Conservation (phyloP, 1,140 invertebrate species). For the Antheraea pernyi region DNA sequence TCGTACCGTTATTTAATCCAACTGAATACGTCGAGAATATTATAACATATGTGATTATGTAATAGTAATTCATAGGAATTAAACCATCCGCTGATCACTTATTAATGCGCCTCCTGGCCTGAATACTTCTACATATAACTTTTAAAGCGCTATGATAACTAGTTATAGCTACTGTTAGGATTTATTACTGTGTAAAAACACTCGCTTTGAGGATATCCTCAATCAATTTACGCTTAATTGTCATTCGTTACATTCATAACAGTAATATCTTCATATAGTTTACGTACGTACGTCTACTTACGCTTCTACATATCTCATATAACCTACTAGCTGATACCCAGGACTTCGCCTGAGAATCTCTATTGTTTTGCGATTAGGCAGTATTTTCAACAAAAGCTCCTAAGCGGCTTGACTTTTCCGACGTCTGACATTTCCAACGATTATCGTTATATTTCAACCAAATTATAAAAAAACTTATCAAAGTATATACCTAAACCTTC, state of each 20-base stretch:
- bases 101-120: not conserved
- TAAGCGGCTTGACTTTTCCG: too few species aligned
- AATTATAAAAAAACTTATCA: too few species aligned
- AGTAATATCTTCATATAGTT: too few species aligned
- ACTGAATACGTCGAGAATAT: not conserved
- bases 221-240: constrained; percentile 17
- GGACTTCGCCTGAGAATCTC: too few species aligned
- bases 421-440: too few species aligned
- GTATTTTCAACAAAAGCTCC: too few species aligned
- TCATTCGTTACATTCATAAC: constrained; percentile 8
- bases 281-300: not conserved
- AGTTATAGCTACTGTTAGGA: constrained; percentile 11
- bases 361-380: too few species aligned
- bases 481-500: too few species aligned
- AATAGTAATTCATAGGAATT: not conserved
- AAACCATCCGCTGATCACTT: not conserved
- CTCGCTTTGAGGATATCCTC: constrained; percentile 17
- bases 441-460: too few species aligned
- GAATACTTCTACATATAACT: not conserved
- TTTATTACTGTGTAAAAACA: constrained; percentile 13
- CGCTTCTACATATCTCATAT: not conserved
- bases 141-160: constrained; percentile 10
- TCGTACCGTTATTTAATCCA: not conserved
- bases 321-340: too few species aligned
- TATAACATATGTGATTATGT: not conserved